These are phyloP conservation scores for Dorcus parallelipipedus DNA, from an alignment of 2,888 invertebrate species.

Conservation along the genomic window DNA sequence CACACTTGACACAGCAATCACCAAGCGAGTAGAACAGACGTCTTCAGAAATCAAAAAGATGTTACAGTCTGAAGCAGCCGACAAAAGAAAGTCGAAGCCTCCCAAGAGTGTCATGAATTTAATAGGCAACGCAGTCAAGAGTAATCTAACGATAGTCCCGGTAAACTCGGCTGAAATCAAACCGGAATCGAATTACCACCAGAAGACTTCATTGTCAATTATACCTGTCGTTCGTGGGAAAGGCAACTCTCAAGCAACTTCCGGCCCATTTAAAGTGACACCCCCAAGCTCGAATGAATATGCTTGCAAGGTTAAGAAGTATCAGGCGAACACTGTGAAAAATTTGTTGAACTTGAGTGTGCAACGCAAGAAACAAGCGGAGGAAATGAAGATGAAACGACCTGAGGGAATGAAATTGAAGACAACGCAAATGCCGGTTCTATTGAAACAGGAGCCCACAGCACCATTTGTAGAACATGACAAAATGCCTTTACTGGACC, in stretches of 20 bases:
- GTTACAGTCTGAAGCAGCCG: neutral
- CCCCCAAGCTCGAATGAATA: no score
- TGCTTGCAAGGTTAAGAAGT: no score
- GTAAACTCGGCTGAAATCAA: slow-evolving; percentile 3
- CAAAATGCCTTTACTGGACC: slow-evolving; percentile 29
- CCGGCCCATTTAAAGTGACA: no score
- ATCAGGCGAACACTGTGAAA: no score
- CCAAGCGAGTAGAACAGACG: slow-evolving; percentile 7
- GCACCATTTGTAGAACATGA: slow-evolving; percentile 23
- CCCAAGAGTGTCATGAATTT: neutral
- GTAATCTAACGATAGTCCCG: slow-evolving; percentile 3
- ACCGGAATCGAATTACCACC: neutral
- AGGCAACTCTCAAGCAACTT: no score
- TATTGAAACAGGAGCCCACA: slow-evolving; percentile 13
- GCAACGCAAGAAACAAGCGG: no score
- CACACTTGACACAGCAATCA: neutral
- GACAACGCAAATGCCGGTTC: neutral
- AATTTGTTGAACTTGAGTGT: no score
- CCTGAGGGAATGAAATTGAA: neutral
- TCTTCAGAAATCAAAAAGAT: slow-evolving; percentile 8
- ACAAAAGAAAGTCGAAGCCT: neutral
- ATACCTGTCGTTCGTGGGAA: no score
- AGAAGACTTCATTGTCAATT: neutral
- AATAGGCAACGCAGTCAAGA: slow-evolving; percentile 13
- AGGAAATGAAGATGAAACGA: no score